phyloP scores from a whole-genome alignment of 2,113 vertebrate genomes.

The Vimba vimba region DNA sequence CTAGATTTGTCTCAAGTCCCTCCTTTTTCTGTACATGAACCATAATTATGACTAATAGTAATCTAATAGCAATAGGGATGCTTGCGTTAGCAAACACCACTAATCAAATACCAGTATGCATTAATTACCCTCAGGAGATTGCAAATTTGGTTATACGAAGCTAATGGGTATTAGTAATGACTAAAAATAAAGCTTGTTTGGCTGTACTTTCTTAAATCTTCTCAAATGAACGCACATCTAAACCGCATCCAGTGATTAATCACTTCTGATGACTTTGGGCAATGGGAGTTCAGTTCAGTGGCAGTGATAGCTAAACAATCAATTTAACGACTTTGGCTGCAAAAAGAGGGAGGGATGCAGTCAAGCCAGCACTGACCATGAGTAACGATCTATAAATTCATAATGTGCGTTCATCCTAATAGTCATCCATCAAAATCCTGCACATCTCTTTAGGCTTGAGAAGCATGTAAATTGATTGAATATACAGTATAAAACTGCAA shows the following conservation, averaged over 20 bases:
- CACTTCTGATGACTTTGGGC: slow-evolving; percentile 42
- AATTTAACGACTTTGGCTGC: slow-evolving; percentile 35
- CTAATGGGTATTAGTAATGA: slow-evolving; percentile 16
- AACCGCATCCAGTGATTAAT: slow-evolving; percentile 48
- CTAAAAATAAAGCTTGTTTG: slow-evolving; percentile 26
- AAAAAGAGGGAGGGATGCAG: slow-evolving; percentile 13
- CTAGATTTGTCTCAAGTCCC: background rate
- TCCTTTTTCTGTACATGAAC: background rate
- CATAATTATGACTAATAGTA: background rate
- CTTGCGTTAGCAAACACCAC: slow-evolving; percentile 3
- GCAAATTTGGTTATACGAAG: background rate
- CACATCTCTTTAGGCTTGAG: background rate
- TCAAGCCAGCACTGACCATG: background rate
- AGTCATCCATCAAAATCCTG: slow-evolving; percentile 10
- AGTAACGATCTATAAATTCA: slow-evolving; percentile 41
- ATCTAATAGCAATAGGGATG: background rate
- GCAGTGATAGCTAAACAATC: slow-evolving; percentile 41
- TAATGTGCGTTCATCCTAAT: background rate
- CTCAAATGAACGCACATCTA: slow-evolving; percentile 21
- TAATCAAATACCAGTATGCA: background rate
- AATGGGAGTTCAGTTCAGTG: slow-evolving; percentile 17
- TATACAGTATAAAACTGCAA: background rate
- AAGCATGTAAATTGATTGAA: background rate
- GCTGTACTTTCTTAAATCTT: background rate
- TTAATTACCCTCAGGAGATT: slow-evolving; percentile 9